Conservation (phyloP, 2,797 vertebrate species). For the Sebastes steindachneri region DNA sequence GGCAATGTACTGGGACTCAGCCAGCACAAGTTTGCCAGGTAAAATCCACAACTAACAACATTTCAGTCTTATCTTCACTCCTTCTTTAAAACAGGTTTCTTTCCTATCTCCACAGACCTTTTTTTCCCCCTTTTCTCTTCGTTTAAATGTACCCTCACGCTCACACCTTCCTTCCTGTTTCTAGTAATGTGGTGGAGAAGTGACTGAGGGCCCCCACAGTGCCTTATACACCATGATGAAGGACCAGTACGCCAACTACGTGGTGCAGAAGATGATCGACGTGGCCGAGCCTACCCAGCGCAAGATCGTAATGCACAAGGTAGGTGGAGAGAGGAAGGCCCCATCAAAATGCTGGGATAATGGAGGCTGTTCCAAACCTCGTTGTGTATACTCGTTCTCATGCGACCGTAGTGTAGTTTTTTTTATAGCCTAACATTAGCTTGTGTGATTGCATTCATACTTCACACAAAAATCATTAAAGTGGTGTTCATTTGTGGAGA, state of each 20-base stretch:
- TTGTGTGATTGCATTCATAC: no score
- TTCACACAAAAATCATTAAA: no score
- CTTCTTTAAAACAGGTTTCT: not conserved
- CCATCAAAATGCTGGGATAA: not conserved
- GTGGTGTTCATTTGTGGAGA: no score
- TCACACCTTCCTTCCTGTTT: not conserved
- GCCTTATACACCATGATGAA: slow-evolving; percentile 99
- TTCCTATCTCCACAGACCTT: not conserved
- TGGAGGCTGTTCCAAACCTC: no score
- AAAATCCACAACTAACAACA: slow-evolving; percentile 5
- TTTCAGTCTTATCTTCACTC: not conserved
- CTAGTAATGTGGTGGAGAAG: slow-evolving; percentile 98
- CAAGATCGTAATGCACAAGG: slow-evolving; percentile 99
- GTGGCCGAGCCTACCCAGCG: slow-evolving; percentile 97
- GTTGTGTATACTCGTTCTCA: rapidly evolving
- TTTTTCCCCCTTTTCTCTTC: not conserved
- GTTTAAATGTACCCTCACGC: not conserved
- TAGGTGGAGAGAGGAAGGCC: slow-evolving; percentile 48
- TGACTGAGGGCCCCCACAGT: slow-evolving; percentile 99
- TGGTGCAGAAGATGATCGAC: slow-evolving; percentile 99
- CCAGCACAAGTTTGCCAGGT: slow-evolving; percentile 94
- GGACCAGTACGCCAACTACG: slow-evolving; percentile 99
- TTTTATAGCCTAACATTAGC: no score
- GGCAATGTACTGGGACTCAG: slow-evolving; percentile 86
- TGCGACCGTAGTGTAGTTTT: no score